Evolutionary conservation across 2,113 vertebrate species (phyloP).

Genomic region (Rhabdornis inornatus): DNA sequence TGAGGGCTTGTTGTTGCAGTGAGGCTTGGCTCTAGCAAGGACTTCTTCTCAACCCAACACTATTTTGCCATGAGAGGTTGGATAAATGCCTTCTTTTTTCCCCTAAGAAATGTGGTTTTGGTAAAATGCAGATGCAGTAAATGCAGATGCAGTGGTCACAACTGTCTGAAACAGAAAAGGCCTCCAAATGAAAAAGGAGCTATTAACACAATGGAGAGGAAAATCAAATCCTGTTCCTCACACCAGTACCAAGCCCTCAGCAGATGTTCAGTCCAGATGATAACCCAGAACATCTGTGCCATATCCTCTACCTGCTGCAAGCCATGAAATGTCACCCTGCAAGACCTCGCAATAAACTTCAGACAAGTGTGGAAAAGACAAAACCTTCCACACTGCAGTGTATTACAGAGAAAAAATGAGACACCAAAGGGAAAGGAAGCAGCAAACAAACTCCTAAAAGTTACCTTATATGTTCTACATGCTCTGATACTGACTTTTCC

Average conservation of each 20-base stretch:
- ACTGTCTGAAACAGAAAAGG: neutral
- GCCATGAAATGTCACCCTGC: neutral
- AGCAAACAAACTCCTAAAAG: conserved; percentile 21
- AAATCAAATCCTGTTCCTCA: neutral
- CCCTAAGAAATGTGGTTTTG: neutral
- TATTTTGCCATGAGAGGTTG: neutral
- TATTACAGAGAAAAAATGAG: neutral
- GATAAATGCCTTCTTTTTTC: neutral
- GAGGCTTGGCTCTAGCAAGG: neutral
- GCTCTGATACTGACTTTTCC: conserved; percentile 11
- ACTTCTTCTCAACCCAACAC: neutral
- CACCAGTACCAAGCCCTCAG: neutral
- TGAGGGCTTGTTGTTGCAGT: neutral
- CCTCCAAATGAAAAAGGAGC: neutral
- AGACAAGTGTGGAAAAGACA: neutral
- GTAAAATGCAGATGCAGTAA: neutral
- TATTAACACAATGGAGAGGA: neutral
- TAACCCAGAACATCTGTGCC: conserved; percentile 16
- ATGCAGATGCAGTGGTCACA: neutral
- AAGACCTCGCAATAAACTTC: neutral
- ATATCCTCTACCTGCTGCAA: conserved; percentile 1
- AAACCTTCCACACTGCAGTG: neutral
- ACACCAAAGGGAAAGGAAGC: neutral
- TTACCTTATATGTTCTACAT: neutral
- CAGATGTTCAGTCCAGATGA: conserved; percentile 28